Evolutionary conservation across 1,140 invertebrate species (phyloP).

Genomic region (Streblospio benedicti): DNA sequence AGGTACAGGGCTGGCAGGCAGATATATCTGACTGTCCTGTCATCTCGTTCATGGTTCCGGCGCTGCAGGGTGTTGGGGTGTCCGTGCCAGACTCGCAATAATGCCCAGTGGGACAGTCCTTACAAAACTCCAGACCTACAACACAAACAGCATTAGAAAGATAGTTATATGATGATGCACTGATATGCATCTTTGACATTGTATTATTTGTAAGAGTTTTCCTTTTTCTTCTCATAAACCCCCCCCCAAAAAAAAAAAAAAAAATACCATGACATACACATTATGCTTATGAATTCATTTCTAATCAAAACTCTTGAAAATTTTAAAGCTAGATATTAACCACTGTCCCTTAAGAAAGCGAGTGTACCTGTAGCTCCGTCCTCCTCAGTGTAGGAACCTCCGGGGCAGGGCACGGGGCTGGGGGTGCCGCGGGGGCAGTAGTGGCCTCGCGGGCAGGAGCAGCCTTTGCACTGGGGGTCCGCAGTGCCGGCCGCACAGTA

Average conservation of each 20-base stretch:
- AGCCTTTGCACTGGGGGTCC: constrained; percentile 28
- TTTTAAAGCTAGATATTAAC: too few species aligned
- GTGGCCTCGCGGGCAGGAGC: constrained; percentile 33
- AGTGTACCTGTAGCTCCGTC: constrained; percentile 28
- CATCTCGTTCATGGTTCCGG: constrained; percentile 33
- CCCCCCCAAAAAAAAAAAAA: too few species aligned
- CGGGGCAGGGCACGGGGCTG: constrained; percentile 31
- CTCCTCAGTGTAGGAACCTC: constrained; percentile 39
- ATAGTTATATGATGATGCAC: too few species aligned
- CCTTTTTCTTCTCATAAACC: too few species aligned
- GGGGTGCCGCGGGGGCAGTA: constrained; percentile 30
- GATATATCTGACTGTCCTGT: constrained; percentile 15
- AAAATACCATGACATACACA: too few species aligned
- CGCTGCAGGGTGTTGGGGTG: constrained; percentile 25
- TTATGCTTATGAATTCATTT: too few species aligned
- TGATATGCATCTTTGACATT: too few species aligned
- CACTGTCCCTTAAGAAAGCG: too few species aligned
- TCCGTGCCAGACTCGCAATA: constrained; percentile 35
- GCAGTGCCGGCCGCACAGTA: constrained; percentile 33
- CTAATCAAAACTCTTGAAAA: too few species aligned
- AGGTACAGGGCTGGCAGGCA: constrained; percentile 30
- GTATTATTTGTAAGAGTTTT: too few species aligned
- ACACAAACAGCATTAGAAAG: too few species aligned
- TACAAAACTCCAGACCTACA: constrained; percentile 34
- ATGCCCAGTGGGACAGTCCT: constrained; percentile 33